These are phyloP conservation scores for Gulo gulo DNA, from an alignment of 2,113 vertebrate genomes.

Conservation along the genomic window DNA sequence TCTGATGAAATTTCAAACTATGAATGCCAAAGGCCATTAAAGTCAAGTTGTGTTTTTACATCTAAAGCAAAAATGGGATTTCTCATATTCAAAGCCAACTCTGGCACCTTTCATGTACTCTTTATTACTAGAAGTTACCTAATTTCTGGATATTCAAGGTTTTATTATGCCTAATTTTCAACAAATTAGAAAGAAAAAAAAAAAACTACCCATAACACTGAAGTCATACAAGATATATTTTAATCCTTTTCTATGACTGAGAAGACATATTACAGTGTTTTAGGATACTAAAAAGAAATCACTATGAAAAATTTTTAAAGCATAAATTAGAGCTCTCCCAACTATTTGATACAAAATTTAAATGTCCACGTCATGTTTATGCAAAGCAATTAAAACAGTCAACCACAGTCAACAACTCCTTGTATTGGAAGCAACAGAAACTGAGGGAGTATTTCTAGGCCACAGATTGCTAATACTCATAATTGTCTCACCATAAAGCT, in stretches of 20 bases:
- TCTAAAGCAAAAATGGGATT: neutral
- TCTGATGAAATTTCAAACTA: slow-evolving; percentile 26
- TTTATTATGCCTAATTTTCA: slow-evolving; percentile 10
- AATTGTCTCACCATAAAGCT: neutral
- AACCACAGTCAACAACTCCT: neutral
- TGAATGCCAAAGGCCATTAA: slow-evolving; percentile 7
- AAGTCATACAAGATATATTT: neutral
- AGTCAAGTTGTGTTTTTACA: neutral
- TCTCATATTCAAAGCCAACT: neutral
- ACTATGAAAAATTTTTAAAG: neutral
- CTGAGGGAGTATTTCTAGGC: neutral
- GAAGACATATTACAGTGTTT: neutral
- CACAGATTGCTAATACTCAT: neutral
- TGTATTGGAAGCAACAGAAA: neutral
- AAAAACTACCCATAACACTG: neutral
- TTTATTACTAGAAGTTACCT: neutral
- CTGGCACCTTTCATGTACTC: neutral
- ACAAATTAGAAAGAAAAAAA: neutral
- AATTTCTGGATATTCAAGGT: neutral
- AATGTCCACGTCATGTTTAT: neutral
- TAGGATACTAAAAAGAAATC: neutral
- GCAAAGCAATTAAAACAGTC: neutral
- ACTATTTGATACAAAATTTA: neutral
- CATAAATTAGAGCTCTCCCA: neutral
- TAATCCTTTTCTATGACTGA: neutral